Conservation (phyloP, 2,113 vertebrate species). For the Perca schrenkii region DNA sequence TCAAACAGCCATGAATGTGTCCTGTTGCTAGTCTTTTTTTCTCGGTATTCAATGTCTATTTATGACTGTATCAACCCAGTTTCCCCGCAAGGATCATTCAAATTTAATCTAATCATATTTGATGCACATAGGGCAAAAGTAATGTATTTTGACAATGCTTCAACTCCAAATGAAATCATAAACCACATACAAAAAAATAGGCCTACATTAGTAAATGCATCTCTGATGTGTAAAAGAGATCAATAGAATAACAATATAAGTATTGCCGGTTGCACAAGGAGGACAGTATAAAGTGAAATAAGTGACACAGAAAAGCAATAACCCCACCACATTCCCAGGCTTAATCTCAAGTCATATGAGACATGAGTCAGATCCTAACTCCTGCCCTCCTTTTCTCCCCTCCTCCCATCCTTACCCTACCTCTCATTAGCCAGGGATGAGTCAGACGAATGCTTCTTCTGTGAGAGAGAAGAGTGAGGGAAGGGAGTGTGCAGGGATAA, state of each 20-base stretch:
- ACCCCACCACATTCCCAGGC: slow-evolving; percentile 56
- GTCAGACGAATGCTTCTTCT: slow-evolving; percentile 64
- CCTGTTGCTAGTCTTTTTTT: background rate
- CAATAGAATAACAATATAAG: slow-evolving; percentile 15
- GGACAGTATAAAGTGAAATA: slow-evolving; percentile 24
- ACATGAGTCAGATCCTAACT: slow-evolving; percentile 72
- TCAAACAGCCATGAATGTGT: background rate
- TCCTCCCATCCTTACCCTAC: slow-evolving; percentile 49
- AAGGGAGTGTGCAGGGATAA: slow-evolving; percentile 36
- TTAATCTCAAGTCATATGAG: slow-evolving; percentile 63
- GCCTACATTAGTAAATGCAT: slow-evolving; percentile 21
- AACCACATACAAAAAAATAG: slow-evolving; percentile 22
- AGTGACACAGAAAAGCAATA: slow-evolving; percentile 56
- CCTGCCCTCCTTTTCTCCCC: slow-evolving; percentile 44
- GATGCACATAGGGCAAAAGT: background rate
- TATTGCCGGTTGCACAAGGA: slow-evolving; percentile 24
- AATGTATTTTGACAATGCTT: slow-evolving; percentile 12
- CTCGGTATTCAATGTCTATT: slow-evolving; percentile 4
- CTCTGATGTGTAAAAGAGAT: slow-evolving; percentile 14
- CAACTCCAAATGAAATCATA: slow-evolving; percentile 3
- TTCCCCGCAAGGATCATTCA: slow-evolving; percentile 13
- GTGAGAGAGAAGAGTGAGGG: slow-evolving; percentile 36
- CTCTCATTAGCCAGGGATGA: slow-evolving; percentile 73
- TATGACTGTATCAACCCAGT: slow-evolving; percentile 11
- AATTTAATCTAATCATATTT: slow-evolving; percentile 19